Base-by-base conservation (phyloP, 1,140 invertebrate species). In the Lepidostoma basale region DNA sequence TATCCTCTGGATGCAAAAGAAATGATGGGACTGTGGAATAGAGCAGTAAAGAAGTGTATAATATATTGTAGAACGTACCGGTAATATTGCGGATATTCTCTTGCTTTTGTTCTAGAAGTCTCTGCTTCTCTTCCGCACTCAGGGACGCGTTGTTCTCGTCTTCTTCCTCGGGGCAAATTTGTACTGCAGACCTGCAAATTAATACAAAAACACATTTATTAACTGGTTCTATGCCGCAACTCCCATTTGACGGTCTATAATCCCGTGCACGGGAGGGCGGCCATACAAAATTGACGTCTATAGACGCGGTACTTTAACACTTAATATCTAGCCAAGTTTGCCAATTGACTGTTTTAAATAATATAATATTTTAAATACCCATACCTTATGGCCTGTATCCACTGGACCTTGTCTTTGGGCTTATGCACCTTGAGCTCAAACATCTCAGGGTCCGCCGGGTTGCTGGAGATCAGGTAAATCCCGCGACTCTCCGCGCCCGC, bases 341-440 rank as follows among this genome's bases (percentile, higher is more conserved):
- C n/a, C n/a, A n/a, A n/a, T n/a, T n/a, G n/a, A n/a, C 12, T 6
- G 30, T 33, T 33, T 33, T 33, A 5, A 22, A 47, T 47, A 22
- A 22, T 47, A 23, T 16, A 3, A 45, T 9, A 3, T 16, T 16
- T 85, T n/a, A n/a, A n/a, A n/a, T n/a, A n/a, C n/a, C n/a, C n/a
- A n/a, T n/a, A 89, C 82, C 91, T 85, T 66, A 98, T 92, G 6
- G 90, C 87, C 73, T 91, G 86, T 72, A 97, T 94, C 96, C 96
- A 98, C 0, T 88, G 79, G 73, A 92, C 89, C 75, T 95, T 93
- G 67, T 97, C 93, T 76, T 93, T 92, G 10, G 93, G 92, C 42
- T 92, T 90, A 70, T 91, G 88, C 67, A 96, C 93, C 75, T 96
- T 91, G 12, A 98, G 82, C 78, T 98, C 95, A 77, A 97, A 97